Evolutionary conservation across 2,888 invertebrate species (phyloP).

Genomic region (Baccha elongata): DNA sequence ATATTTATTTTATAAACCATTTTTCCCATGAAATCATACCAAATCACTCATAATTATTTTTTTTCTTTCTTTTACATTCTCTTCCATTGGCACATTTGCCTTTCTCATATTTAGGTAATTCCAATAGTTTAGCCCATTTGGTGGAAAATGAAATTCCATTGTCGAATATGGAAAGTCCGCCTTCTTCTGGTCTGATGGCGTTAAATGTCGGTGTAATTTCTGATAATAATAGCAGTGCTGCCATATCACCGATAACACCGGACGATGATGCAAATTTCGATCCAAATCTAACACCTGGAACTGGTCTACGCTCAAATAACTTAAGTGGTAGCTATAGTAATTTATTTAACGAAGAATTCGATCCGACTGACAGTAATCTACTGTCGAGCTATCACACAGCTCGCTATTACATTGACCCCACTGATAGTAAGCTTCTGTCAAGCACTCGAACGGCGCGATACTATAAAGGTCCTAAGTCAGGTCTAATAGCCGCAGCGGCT

Average conservation of each 20-base stretch:
- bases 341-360: slow-evolving; percentile 81
- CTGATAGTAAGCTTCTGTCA: slow-evolving; percentile 60
- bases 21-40: slow-evolving; percentile 10
- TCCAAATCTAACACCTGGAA: slow-evolving; percentile 76
- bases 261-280: slow-evolving; percentile 81
- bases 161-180: slow-evolving; percentile 82
- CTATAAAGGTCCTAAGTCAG: slow-evolving; percentile 73
- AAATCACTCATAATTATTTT: slow-evolving; percentile 59
- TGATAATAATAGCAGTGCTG: slow-evolving; percentile 74
- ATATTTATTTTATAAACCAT: slow-evolving; percentile 5
- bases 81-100: slow-evolving; percentile 20
- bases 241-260: slow-evolving; percentile 79
- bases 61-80: slow-evolving; percentile 51
- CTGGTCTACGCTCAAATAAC: slow-evolving; percentile 79
- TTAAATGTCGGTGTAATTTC: slow-evolving; percentile 34
- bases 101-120: slow-evolving; percentile 83
- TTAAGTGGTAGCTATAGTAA: slow-evolving; percentile 82
- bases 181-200: slow-evolving; percentile 76
- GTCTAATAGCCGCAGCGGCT: slow-evolving; percentile 68
- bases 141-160: slow-evolving; percentile 86
- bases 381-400: slow-evolving; percentile 67
- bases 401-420: slow-evolving; percentile 68
- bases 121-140: slow-evolving; percentile 87
- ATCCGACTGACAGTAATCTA: slow-evolving; percentile 74
- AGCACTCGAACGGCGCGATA: slow-evolving; percentile 73